phyloP scores from a whole-genome alignment of 2,888 invertebrate genomes.

The Lamproptera curius region DNA sequence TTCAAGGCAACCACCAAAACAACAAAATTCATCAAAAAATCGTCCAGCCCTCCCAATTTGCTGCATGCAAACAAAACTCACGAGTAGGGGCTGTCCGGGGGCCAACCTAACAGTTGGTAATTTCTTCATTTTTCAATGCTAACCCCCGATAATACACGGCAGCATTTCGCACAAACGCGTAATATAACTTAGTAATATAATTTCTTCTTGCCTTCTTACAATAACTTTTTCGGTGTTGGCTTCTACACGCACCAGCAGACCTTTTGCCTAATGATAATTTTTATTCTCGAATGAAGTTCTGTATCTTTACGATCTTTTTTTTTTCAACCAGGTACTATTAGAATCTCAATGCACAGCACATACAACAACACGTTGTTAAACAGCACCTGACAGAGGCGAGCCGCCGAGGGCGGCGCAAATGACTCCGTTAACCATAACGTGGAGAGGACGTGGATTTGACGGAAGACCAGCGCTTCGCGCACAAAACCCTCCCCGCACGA shows the following conservation, averaged over 20 bases:
- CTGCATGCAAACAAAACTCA: slow-evolving; percentile 72
- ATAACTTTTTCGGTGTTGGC: background rate
- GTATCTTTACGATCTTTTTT: no score
- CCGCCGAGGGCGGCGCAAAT: slow-evolving; percentile 41
- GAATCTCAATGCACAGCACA: slow-evolving; percentile 71
- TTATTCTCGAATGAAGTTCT: no score
- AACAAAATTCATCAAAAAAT: slow-evolving; percentile 68
- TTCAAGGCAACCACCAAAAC: slow-evolving; percentile 60
- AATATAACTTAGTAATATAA: slow-evolving; percentile 31
- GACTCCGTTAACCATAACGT: slow-evolving; percentile 32
- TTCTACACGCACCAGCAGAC: background rate
- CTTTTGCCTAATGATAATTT: no score
- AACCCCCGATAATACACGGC: slow-evolving; percentile 31
- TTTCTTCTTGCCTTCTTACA: background rate
- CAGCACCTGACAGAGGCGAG: slow-evolving; percentile 62
- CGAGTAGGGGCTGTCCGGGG: slow-evolving; percentile 59
- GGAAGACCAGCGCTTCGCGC: slow-evolving; percentile 40
- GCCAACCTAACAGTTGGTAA: slow-evolving; percentile 44
- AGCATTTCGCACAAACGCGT: slow-evolving; percentile 42
- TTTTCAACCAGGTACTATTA: slow-evolving; percentile 58
- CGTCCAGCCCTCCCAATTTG: slow-evolving; percentile 70
- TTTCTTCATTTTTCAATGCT: slow-evolving; percentile 40
- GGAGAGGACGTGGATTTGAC: slow-evolving; percentile 58
- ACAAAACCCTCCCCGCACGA: slow-evolving; percentile 55
- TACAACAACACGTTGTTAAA: slow-evolving; percentile 66